Conservation (phyloP, 2,888 invertebrate genomes). For the Priocnemis perturbator region DNA sequence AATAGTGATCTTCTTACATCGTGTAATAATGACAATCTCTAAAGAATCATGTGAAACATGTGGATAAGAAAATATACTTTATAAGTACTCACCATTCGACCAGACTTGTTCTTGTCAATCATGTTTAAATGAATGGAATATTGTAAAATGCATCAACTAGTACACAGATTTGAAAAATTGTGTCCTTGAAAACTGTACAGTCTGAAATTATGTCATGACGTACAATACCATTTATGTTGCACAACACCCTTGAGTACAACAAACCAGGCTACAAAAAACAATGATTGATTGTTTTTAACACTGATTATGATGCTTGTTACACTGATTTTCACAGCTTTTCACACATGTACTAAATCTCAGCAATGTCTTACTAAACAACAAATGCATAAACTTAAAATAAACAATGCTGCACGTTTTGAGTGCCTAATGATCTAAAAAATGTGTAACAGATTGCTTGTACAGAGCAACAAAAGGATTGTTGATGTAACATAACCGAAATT, state of each 20-base stretch:
- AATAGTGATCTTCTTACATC: background rate
- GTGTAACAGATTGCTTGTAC: background rate
- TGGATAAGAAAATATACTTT: too few species aligned
- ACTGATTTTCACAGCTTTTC: too few species aligned
- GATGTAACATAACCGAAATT: constrained; percentile 16
- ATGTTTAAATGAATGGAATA: constrained; percentile 54
- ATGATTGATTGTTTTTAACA: too few species aligned
- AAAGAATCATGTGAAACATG: too few species aligned
- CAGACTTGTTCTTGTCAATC: constrained; percentile 71
- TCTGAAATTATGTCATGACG: constrained; percentile 1
- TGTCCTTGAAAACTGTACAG: background rate
- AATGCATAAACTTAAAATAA: too few species aligned
- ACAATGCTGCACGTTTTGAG: background rate
- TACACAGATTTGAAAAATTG: constrained; percentile 6
- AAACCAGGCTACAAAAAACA: too few species aligned
- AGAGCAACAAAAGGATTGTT: background rate
- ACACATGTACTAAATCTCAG: too few species aligned
- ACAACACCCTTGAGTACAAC: background rate
- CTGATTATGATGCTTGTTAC: too few species aligned
- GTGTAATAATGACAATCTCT: background rate
- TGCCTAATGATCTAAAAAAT: background rate
- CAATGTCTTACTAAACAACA: too few species aligned
- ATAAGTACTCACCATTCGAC: constrained; percentile 66
- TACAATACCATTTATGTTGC: constrained; percentile 3
- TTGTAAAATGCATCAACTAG: background rate